Evolutionary conservation across 2,113 vertebrate genomes (phyloP), one percentile per base, ranked within the genome.

Genomic region (Elachura formosa): DNA sequence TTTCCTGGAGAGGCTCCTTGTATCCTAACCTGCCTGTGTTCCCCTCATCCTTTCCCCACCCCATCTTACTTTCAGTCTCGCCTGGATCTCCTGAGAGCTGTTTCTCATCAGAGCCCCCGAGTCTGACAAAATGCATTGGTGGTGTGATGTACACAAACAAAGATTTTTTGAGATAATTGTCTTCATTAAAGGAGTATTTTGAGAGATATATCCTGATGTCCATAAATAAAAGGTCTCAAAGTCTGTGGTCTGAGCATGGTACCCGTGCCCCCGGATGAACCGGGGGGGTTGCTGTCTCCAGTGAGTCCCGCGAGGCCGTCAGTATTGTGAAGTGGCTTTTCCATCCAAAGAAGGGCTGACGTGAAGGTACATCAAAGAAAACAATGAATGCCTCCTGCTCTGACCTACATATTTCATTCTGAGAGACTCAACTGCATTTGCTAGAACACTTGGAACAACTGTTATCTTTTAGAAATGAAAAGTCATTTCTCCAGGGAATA

Each of bases 331-430:
- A 83, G 95, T 77, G 43, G 38, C 33, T 90, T 96, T 95, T 95
- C 83, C 54, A 76, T 45, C 85, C 84, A 84, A 52, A 94, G 92
- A 49, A 94, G 75, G 92, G 77, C 82, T 96, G 94, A 87, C 52
- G 64, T 67, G 85, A 90, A 94, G 69, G 56, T 92, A 75, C 93
- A 93, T 95, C 87, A 95, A 97, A 96, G 94, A 92, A 92, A 91
- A 92, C 83, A 93, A 96, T 79, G 84, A 93, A 74, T 58, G 87
- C 84, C 88, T 97, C 77, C 79, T 87, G 88, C 93, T 94, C 90
- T 97, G 94, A 97, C 95, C 95, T 97, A 96, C 89, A 97, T 94
- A 96, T 78, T 95, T 95, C 81, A 86, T 92, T 97, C 82, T 79
- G 69, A 93, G 79, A 91, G 59, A 81, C 90, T 94, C 93, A 56